Base-by-base conservation (phyloP, 2,888 invertebrate species). In the Cephus nigrinus region DNA sequence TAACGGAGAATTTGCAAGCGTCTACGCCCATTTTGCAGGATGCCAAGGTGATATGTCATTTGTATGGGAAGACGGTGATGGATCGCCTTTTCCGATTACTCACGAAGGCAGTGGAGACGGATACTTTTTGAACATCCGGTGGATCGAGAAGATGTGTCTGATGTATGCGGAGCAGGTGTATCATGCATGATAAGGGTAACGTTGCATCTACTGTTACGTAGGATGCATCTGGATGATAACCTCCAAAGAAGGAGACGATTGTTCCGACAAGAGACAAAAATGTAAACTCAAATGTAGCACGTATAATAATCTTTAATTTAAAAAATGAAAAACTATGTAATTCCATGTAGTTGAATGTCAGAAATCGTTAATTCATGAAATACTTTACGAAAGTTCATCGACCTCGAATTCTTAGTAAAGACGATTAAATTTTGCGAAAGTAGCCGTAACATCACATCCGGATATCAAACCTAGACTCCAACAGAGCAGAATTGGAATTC, bases 131-230 rank as follows among this genome's bases (percentile, higher is more conserved):
- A 55, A 55, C 55, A 55, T 55, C 55, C 23, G 23, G 55, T 55
- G 55, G 23, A 55, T 23, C 23, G 55, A 23, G 55, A 9, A 23
- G 55, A 9, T 23, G 12, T 55, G 55, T 55, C 9, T 55, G 23
- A 23, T 9, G 23, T 55, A 55, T 23, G 30, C 69, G 75, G 32
- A 75, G 77, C 77, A 77, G 77, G 77, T 77, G 77, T 40, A 71
- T 40, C 69, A 74, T 55, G 68, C 35, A 32, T 76, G 82, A 83
- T 78, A 77, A 80, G 80, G 85, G 81, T 84, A 84, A 84, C 79
- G 82, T 78, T 74, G 79, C 81, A 72, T 76, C 75, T 76, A 74
- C 78, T 71, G 15, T 71, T 71, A 32, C 71, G 33, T 31, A 31
- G 31, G 33, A 71, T 71, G 71, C 71, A 71, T 69, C 75, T 75